A percentile compares a stretch with the other conserved stretches of the same genome.
Evolutionary conservation across 2,113 vertebrate genomes (phyloP).

Genomic region (Corapipo altera): DNA sequence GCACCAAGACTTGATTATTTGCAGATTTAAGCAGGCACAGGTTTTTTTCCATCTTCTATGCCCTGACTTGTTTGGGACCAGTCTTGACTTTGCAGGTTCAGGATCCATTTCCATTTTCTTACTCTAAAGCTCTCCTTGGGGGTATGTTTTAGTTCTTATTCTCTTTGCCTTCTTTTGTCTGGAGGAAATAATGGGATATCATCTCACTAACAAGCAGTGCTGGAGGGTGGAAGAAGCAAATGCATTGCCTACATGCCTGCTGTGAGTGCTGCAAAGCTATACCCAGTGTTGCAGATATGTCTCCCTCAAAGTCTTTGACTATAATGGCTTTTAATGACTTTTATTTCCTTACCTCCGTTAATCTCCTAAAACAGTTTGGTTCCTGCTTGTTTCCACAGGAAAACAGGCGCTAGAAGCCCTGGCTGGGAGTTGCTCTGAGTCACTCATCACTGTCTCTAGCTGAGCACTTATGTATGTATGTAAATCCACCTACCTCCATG

Average conservation of each 20-base stretch:
- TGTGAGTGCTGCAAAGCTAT: neutral
- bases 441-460: neutral
- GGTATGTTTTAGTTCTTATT: neutral
- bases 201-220: neutral
- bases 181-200: neutral
- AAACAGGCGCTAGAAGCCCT: neutral
- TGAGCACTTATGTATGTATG: conserved; percentile 9
- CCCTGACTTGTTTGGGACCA: neutral
- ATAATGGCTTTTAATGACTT: neutral
- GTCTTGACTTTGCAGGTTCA: neutral
- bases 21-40: neutral
- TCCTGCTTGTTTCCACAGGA: neutral
- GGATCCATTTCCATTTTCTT: neutral
- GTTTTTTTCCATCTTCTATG: neutral
- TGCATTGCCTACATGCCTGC: rapidly evolving
- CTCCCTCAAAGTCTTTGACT: neutral
- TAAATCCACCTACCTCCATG: conserved; percentile 37
- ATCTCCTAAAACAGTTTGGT: neutral
- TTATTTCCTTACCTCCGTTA: neutral
- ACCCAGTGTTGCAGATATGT: rapidly evolving
- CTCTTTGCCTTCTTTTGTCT: neutral
- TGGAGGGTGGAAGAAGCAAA: neutral
- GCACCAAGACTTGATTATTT: neutral
- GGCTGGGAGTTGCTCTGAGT: neutral
- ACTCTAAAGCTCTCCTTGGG: neutral